Percentiles rank a stretch among this genome's conserved stretches.
Evolutionary conservation across 2,797 vertebrate species (phyloP).

Genomic region (Pantherophis alleghaniensis): DNA sequence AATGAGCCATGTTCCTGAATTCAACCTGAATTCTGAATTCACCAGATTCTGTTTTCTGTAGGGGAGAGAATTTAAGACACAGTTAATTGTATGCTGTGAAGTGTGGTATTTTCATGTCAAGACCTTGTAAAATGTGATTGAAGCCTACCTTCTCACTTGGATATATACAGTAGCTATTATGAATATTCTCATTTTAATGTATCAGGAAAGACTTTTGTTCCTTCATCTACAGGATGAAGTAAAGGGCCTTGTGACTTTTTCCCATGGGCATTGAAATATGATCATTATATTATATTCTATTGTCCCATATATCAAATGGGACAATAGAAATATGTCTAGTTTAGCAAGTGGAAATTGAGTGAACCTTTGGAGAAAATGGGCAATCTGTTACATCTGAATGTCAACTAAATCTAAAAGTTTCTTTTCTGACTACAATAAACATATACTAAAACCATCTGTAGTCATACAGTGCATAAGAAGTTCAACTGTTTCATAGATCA

Average conservation of each 20-base stretch:
- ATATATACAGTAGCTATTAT: not conserved
- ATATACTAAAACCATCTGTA: not conserved
- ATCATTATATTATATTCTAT: not conserved
- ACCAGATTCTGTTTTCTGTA: not conserved
- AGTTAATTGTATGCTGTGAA: not conserved
- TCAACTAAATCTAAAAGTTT: not conserved
- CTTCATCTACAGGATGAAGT: too few relatives aligned
- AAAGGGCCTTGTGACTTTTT: not conserved
- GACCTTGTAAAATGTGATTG: not conserved
- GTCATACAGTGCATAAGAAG: not conserved
- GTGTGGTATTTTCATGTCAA: not conserved
- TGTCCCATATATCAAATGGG: not conserved
- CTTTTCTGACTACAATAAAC: not conserved
- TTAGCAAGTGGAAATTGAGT: not conserved
- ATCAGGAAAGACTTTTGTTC: not conserved
- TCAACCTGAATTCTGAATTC: not conserved
- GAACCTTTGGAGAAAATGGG: not conserved
- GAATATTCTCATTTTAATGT: not conserved
- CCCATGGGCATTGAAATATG: not conserved
- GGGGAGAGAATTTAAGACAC: not conserved
- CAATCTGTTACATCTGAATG: not conserved
- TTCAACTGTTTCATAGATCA: not conserved
- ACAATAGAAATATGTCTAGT: not conserved
- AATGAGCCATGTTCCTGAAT: not conserved
- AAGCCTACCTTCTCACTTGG: not conserved